Evolutionary conservation across 2,113 vertebrate species (phyloP).

Genomic region (Platysteira castanea): DNA sequence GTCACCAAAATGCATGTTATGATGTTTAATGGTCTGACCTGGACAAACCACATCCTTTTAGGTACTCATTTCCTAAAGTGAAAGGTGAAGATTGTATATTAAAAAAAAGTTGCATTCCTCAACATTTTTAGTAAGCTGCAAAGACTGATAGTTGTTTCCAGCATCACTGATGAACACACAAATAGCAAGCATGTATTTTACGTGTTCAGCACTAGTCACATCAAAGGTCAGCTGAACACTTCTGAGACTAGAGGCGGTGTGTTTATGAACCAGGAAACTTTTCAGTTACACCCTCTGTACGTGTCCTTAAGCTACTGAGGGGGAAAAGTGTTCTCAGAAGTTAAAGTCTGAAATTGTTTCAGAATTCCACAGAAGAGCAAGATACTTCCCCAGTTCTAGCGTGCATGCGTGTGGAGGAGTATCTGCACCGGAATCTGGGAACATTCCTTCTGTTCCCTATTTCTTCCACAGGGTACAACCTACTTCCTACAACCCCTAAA

Average conservation of each 20-base stretch:
- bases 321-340: not conserved
- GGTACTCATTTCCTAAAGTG: not conserved
- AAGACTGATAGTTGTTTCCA: not conserved
- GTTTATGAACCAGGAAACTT: not conserved
- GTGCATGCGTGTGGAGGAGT: rapidly evolving
- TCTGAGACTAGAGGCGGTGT: not conserved
- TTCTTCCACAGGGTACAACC: rapidly evolving
- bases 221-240: not conserved
- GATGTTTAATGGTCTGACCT: not conserved
- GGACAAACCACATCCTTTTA: not conserved
- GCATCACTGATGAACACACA: not conserved
- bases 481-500: not conserved
- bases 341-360: not conserved
- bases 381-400: not conserved
- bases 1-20: not conserved
- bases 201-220: not conserved
- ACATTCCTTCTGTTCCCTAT: rapidly evolving
- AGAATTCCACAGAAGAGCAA: not conserved
- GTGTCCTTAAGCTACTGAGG: not conserved
- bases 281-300: not conserved
- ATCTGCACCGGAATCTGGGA: not conserved
- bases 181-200: not conserved
- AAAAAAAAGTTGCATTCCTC: not conserved
- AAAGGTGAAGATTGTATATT: not conserved
- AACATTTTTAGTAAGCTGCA: not conserved